Conservation (phyloP, 2,888 invertebrate species). For the Nomada ferruginata region DNA sequence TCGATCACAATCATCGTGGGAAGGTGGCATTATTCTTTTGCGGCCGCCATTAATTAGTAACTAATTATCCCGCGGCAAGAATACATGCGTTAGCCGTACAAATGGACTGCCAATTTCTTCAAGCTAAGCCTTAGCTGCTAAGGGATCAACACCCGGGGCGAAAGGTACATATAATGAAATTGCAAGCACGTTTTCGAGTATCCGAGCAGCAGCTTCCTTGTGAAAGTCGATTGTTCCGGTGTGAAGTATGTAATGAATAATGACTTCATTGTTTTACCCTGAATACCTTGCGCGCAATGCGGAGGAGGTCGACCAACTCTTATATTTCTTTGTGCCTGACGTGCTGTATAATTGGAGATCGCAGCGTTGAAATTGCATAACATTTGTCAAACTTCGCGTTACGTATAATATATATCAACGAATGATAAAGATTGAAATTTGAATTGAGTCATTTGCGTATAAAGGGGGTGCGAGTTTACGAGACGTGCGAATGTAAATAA, state of each 20-base stretch:
- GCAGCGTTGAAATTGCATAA: background rate
- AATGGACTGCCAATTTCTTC: constrained; percentile 56
- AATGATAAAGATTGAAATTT: constrained; percentile 3
- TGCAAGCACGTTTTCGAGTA: constrained; percentile 28
- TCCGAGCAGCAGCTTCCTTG: constrained; percentile 25
- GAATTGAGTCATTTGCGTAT: background rate
- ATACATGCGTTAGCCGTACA: constrained; percentile 43
- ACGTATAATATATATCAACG: background rate
- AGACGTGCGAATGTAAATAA: background rate
- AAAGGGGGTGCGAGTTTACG: too few relatives aligned
- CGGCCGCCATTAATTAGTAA: constrained; percentile 66
- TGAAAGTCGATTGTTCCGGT: constrained; percentile 35
- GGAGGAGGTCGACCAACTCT: constrained; percentile 19
- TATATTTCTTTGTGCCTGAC: background rate
- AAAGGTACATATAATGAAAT: constrained; percentile 50
- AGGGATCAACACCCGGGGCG: constrained; percentile 14
- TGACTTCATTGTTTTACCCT: constrained; percentile 37
- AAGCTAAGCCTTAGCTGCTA: background rate
- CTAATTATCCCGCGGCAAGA: constrained; percentile 55
- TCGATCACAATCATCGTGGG: constrained; percentile 66
- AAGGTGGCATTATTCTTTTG: constrained; percentile 52
- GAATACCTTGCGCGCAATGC: background rate
- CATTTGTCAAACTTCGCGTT: background rate
- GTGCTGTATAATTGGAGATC: constrained; percentile 7
- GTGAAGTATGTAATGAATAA: constrained; percentile 19